A percentile compares a stretch with the other conserved stretches of the same genome.
Evolutionary conservation across 1,140 invertebrate species (phyloP).

Genomic region (Delia radicum): DNA sequence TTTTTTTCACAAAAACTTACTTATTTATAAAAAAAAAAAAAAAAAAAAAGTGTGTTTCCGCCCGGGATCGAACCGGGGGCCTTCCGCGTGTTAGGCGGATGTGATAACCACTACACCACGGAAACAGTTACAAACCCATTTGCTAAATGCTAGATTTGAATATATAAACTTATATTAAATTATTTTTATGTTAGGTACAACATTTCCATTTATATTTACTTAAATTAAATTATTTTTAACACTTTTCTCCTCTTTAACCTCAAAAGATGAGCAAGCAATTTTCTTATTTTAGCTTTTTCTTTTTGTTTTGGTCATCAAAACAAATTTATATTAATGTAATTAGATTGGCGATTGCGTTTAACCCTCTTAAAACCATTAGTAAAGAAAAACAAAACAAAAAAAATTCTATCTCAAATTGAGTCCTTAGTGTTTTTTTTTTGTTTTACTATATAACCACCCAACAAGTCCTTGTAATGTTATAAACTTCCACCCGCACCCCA

Average conservation of each 20-base stretch:
- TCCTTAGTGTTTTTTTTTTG: too few relatives aligned
- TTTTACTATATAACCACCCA: too few relatives aligned
- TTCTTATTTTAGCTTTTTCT: not conserved
- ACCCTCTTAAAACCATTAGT: slow-evolving; percentile 22
- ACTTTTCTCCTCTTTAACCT: not conserved
- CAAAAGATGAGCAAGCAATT: not conserved
- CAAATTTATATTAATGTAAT: slow-evolving; percentile 22
- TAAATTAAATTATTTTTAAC: not conserved
- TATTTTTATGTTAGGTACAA: not conserved
- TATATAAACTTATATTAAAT: too few relatives aligned
- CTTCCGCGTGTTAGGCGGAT: slow-evolving; percentile 57
- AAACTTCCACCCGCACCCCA: not conserved
- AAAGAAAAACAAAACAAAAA: not conserved
- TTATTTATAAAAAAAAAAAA: not conserved
- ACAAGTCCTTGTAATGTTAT: not conserved
- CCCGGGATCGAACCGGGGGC: slow-evolving; percentile 56
- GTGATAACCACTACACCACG: slow-evolving; percentile 57
- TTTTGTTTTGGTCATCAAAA: slow-evolving; percentile 13
- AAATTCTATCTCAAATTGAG: too few relatives aligned
- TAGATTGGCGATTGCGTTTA: slow-evolving; percentile 15
- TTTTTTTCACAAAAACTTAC: not conserved
- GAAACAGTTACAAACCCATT: slow-evolving; percentile 36
- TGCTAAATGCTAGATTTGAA: too few relatives aligned
- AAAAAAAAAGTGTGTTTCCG: slow-evolving; percentile 42
- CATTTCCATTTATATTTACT: not conserved